phyloP scores from a whole-genome alignment of 2,797 vertebrate species.

The Oryzias dopingdopingensis region DNA sequence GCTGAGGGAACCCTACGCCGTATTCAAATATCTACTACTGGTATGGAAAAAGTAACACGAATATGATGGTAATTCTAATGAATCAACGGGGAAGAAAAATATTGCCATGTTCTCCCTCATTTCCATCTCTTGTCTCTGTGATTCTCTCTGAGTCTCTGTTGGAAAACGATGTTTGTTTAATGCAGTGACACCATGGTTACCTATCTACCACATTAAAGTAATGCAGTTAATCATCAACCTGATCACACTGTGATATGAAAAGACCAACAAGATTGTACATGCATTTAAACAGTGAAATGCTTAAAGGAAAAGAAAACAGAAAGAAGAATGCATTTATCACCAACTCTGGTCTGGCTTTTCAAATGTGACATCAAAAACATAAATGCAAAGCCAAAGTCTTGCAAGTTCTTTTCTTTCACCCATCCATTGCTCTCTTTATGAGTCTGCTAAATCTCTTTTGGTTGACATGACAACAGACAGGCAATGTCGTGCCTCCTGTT shows the following conservation, averaged over 20 bases:
- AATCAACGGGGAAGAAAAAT: conserved; percentile 22
- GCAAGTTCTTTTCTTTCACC: conserved; percentile 7
- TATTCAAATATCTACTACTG: conserved; percentile 15
- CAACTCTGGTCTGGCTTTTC: conserved; percentile 3
- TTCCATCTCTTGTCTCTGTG: conserved; percentile 12
- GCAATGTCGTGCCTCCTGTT: conserved; percentile 57
- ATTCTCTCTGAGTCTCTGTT: conserved; percentile 9
- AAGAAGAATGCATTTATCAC: conserved; percentile 9
- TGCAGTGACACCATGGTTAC: conserved; percentile 61
- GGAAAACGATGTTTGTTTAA: conserved; percentile 70
- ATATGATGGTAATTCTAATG: conserved; percentile 24
- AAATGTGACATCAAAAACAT: conserved; percentile 2
- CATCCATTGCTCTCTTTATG: conserved; percentile 20
- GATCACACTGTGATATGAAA: conserved; percentile 43
- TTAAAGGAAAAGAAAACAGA: conserved; percentile 9
- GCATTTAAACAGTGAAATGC: conserved; percentile 9
- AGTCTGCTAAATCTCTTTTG: conserved; percentile 48
- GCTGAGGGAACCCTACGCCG: conserved; percentile 19
- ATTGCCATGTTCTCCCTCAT: conserved; percentile 2
- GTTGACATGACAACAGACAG: conserved; percentile 77
- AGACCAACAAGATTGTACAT: conserved; percentile 20
- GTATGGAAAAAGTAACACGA: conserved; percentile 27
- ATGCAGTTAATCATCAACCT: conserved; percentile 73
- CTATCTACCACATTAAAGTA: conserved; percentile 61
- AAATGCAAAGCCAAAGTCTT: conserved; percentile 15